These are phyloP conservation scores for Tolypeutes matacus DNA, from an alignment of 2,797 vertebrate species.

Conservation along the genomic window DNA sequence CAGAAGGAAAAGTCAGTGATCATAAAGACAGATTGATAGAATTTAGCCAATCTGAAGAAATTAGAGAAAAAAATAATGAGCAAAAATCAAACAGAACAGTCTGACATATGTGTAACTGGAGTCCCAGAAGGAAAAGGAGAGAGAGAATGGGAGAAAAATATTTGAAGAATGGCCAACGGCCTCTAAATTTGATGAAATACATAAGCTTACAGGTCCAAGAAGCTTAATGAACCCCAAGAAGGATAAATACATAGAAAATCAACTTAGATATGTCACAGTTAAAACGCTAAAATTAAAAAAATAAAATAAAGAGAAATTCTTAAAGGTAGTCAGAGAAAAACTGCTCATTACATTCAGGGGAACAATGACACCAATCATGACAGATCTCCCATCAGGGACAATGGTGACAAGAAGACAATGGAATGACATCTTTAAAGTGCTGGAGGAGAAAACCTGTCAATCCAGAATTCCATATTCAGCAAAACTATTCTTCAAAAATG, in stretches of 20 bases:
- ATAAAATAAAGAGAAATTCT: background rate
- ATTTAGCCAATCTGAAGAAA: background rate
- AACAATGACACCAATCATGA: background rate
- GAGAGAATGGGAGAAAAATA: background rate
- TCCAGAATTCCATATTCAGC: background rate
- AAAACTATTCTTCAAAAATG: slow-evolving; percentile 17
- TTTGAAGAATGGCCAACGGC: background rate
- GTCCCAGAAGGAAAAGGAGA: background rate
- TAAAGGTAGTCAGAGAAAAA: background rate
- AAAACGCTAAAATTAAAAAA: background rate
- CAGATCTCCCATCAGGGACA: background rate
- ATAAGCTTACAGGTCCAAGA: background rate
- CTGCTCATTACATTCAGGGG: background rate
- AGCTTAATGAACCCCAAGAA: background rate
- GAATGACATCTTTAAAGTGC: background rate
- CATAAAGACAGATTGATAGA: background rate
- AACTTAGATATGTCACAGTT: background rate
- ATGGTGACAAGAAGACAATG: background rate
- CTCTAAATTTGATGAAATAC: background rate
- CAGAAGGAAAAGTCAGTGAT: background rate
- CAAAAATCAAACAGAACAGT: background rate
- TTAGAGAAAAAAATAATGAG: background rate
- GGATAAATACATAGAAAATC: background rate
- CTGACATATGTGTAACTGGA: background rate
- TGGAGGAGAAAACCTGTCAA: background rate